phyloP scores from a whole-genome alignment of 2,113 vertebrate species.

The Erythrocercus mccallii region DNA sequence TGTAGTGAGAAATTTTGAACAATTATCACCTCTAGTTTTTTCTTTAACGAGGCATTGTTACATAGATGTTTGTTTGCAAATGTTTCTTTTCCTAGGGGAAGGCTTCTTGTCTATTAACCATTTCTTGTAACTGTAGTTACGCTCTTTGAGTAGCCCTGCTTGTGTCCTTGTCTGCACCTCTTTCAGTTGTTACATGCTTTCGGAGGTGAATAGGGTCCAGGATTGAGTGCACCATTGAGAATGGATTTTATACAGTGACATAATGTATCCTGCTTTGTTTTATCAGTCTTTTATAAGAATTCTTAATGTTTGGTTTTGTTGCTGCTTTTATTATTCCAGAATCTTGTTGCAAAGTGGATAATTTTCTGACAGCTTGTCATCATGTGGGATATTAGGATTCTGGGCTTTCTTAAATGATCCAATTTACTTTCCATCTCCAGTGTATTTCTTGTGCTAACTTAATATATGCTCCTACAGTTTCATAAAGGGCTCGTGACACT shows the following conservation, averaged over 20 bases:
- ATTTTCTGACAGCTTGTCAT: background rate
- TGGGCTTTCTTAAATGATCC: background rate
- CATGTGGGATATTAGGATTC: background rate
- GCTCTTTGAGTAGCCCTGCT: background rate
- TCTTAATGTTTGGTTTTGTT: background rate
- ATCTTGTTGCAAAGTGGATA: background rate
- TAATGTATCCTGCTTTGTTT: background rate
- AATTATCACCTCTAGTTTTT: background rate
- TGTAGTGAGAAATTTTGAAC: background rate
- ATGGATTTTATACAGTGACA: background rate
- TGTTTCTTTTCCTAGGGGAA: background rate
- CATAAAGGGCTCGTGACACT: background rate
- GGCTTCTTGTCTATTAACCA: background rate
- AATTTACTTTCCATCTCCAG: background rate
- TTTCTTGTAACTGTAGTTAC: background rate
- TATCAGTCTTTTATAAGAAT: background rate
- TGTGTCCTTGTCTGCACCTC: accelerated
- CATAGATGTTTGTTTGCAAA: background rate
- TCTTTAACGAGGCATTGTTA: background rate
- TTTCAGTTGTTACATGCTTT: background rate
- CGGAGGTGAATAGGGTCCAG: background rate
- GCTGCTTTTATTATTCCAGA: background rate
- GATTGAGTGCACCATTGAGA: background rate
- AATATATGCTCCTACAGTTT: background rate
- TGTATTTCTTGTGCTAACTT: background rate